These are phyloP conservation scores for Spisula solida DNA, from an alignment of 2,888 invertebrate species.

Conservation along the genomic window DNA sequence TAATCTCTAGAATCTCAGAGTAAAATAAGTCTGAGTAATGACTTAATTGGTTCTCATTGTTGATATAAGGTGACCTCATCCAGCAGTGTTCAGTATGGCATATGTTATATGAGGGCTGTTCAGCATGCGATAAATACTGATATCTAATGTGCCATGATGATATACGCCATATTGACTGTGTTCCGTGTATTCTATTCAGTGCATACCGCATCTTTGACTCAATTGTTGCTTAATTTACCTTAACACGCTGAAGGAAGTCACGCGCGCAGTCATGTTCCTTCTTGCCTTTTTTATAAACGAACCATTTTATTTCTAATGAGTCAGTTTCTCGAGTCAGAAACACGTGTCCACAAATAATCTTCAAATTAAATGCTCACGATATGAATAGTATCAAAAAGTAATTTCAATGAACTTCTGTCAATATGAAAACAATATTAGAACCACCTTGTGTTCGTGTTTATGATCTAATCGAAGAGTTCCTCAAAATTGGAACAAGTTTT, in stretches of 20 bases:
- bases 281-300: background rate
- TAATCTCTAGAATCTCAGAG: background rate
- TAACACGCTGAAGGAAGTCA: background rate
- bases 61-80: background rate
- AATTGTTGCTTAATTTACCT: conserved; percentile 16
- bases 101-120: conserved; percentile 8
- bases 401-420: no score
- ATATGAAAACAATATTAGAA: no score
- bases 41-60: background rate
- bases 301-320: background rate
- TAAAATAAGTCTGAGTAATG: background rate
- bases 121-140: conserved; percentile 2
- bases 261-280: background rate
- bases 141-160: conserved; percentile 19
- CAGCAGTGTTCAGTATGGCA: background rate
- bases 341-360: background rate
- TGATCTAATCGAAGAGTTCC: no score
- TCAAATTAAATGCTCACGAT: background rate
- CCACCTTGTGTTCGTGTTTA: no score
- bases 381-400: no score
- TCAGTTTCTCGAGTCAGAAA: background rate
- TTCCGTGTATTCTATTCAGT: background rate
- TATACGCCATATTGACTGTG: background rate
- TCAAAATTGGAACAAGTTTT: no score
- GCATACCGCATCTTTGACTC: conserved; percentile 17